Evolutionary conservation across 2,113 vertebrate genomes (phyloP).

Genomic region (Dermatemys mawii): DNA sequence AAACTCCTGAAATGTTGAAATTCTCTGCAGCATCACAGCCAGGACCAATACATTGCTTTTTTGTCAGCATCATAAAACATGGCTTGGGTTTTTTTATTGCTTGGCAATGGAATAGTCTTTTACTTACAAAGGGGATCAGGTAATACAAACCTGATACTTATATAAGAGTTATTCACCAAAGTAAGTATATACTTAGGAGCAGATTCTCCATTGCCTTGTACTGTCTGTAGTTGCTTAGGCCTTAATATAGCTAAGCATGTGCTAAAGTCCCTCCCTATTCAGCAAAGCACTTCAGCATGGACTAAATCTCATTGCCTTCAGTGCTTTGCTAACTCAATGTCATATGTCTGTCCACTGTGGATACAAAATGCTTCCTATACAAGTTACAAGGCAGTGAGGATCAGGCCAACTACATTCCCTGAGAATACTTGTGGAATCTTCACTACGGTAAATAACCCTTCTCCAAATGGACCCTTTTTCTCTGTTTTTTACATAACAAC

Average conservation of each 20-base stretch:
- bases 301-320: background rate
- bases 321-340: background rate
- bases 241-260: background rate
- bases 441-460: too few species aligned
- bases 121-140: background rate
- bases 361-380: background rate
- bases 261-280: background rate
- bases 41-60: background rate
- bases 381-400: background rate
- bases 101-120: background rate
- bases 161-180: too few species aligned
- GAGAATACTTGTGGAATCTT: background rate
- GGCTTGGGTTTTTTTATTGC: background rate
- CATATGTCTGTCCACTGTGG: background rate
- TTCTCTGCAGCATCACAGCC: background rate
- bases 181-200: background rate
- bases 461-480: background rate
- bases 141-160: background rate
- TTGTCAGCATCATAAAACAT: background rate
- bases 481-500: background rate
- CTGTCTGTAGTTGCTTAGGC: background rate
- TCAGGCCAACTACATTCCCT: background rate
- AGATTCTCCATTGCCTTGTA: background rate
- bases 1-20: background rate
- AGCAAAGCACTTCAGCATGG: background rate